Conservation (phyloP, 2,113 vertebrate species). For the Thryonomys swinderianus region DNA sequence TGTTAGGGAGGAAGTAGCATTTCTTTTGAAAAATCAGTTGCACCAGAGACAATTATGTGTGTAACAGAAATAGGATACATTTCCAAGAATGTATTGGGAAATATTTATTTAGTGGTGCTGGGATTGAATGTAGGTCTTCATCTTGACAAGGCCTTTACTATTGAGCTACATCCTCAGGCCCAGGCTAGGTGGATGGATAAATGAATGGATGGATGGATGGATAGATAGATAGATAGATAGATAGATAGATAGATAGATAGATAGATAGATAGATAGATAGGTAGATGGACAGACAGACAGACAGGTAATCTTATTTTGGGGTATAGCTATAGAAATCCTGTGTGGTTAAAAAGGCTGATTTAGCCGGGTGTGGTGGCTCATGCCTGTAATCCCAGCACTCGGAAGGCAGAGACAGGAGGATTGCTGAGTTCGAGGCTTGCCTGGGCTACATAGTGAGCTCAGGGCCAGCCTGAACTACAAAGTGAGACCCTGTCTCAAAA, state of each 20-base stretch:
- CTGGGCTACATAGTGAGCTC: too few species aligned
- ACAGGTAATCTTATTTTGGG: not conserved
- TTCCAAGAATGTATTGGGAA: conserved; percentile 54
- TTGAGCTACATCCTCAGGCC: not conserved
- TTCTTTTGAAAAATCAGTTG: conserved; percentile 1
- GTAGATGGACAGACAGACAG: too few species aligned
- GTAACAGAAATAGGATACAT: conserved; percentile 2
- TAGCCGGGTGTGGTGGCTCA: too few species aligned
- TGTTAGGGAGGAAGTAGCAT: not conserved
- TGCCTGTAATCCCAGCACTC: too few species aligned
- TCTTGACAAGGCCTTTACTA: not conserved
- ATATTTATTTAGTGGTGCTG: not conserved
- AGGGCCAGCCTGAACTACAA: too few species aligned
- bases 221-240: too few species aligned
- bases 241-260: not conserved
- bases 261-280: not conserved
- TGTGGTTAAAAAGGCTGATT: conserved; percentile 30
- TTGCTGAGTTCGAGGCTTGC: too few species aligned
- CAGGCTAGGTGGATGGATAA: not conserved
- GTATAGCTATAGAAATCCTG: not conserved
- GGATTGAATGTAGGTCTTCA: not conserved
- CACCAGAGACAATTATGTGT: not conserved
- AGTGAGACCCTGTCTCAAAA: too few species aligned
- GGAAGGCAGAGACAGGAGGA: too few species aligned
- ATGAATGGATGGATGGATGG: not conserved